A percentile compares a stretch with the other conserved stretches of the same genome.
Evolutionary conservation across 2,888 invertebrate genomes (phyloP).

Genomic region (Hemithea aestivaria): DNA sequence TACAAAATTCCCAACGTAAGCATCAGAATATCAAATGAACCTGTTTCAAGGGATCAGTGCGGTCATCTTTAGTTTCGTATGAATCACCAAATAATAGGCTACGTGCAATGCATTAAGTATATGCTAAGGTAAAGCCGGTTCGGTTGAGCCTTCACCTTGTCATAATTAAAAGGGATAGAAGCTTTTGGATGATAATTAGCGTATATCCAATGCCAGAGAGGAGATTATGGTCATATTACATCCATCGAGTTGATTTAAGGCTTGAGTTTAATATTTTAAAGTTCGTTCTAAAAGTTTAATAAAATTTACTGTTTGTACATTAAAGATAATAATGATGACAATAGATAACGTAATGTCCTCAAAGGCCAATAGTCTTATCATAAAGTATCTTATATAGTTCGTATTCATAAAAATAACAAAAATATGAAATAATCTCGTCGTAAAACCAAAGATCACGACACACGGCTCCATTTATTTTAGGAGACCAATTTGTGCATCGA

Average conservation of each 20-base stretch:
- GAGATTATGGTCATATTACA: constrained; percentile 20
- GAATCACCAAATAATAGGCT: constrained; percentile 32
- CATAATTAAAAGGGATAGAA: constrained; percentile 48
- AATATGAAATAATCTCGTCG: constrained; percentile 37
- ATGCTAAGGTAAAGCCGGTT: constrained; percentile 34
- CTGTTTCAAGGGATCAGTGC: constrained; percentile 23
- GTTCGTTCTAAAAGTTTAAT: constrained; percentile 4
- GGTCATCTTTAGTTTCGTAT: constrained; percentile 27
- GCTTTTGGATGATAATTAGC: constrained; percentile 44
- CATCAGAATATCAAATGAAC: constrained; percentile 26
- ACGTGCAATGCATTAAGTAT: constrained; percentile 26
- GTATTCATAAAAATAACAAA: constrained; percentile 37
- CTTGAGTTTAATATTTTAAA: constrained; percentile 1
- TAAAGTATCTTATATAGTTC: constrained; percentile 32
- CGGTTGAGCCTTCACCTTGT: constrained; percentile 44
- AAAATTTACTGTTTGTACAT: constrained; percentile 5
- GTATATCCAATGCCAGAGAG: constrained; percentile 35
- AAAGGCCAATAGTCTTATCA: constrained; percentile 29
- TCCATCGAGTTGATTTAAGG: constrained; percentile 8
- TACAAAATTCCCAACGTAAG: constrained; percentile 15
- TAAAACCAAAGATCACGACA: constrained; percentile 52
- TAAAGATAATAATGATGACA: constrained; percentile 12
- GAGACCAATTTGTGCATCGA: constrained; percentile 61
- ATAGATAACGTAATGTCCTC: constrained; percentile 18
- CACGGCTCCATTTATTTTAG: constrained; percentile 51